A percentile compares a stretch with the other conserved stretches of the same genome.
Evolutionary conservation across 2,113 vertebrate species (phyloP).

Genomic region (Petroica traversi): DNA sequence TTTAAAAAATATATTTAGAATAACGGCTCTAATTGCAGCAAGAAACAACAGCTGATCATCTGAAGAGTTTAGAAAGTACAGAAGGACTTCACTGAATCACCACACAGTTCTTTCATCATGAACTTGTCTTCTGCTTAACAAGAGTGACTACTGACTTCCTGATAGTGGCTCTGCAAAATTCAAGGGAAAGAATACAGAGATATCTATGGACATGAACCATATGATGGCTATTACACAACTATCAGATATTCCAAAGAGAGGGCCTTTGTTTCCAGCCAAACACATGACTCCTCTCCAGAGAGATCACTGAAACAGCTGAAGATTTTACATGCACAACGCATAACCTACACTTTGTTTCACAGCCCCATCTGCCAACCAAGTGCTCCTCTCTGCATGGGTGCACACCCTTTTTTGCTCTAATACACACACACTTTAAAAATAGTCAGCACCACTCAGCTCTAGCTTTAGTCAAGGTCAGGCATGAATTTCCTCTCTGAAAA

Average conservation of each 20-base stretch:
- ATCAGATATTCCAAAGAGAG: neutral
- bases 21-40: neutral
- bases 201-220: neutral
- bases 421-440: neutral
- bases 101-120: neutral
- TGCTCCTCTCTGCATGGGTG: neutral
- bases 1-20: neutral
- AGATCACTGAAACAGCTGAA: neutral
- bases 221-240: neutral
- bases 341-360: neutral
- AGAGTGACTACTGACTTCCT: neutral
- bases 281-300: neutral
- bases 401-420: neutral
- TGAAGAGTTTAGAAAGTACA: neutral
- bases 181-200: neutral
- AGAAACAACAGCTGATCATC: neutral
- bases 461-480: neutral
- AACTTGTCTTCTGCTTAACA: neutral
- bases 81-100: neutral
- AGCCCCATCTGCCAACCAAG: neutral
- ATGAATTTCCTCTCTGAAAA: neutral
- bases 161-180: neutral
- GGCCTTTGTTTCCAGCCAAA: neutral
- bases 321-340: neutral
- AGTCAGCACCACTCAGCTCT: neutral